phyloP scores from a whole-genome alignment of 2,113 vertebrate species.

The Rhea pennata region DNA sequence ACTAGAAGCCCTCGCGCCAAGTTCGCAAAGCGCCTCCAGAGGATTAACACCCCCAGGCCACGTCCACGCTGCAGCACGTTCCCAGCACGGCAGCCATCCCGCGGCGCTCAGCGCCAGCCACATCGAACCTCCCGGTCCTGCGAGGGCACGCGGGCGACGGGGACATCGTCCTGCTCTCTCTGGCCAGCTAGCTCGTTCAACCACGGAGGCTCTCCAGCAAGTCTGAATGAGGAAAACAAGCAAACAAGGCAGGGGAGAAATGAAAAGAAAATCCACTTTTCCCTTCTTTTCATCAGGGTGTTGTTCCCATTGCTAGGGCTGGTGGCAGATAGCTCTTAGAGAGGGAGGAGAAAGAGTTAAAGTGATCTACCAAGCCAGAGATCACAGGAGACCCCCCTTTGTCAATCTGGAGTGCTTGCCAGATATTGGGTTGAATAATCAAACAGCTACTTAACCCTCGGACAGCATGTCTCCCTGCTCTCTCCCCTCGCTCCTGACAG shows the following conservation, averaged over 20 bases:
- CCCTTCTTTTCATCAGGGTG: neutral
- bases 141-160: too few relatives aligned
- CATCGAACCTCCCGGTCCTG: too few relatives aligned
- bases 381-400: constrained; percentile 21
- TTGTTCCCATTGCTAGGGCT: neutral
- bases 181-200: neutral
- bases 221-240: neutral
- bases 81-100: neutral
- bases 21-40: neutral
- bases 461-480: neutral
- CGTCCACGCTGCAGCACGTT: fast-evolving
- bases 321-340: neutral
- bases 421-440: constrained; percentile 56
- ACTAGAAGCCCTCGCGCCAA: neutral
- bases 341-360: neutral
- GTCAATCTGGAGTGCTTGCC: constrained; percentile 29
- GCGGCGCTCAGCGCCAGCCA: too few relatives aligned
- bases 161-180: fast-evolving
- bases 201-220: neutral
- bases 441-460: constrained; percentile 51
- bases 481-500: constrained; percentile 33
- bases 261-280: neutral
- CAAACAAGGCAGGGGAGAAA: fast-evolving
- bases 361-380: neutral
- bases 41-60: neutral